Base-by-base conservation (phyloP, 2,113 vertebrate genomes). In the Forbesichthys papilliferus region DNA sequence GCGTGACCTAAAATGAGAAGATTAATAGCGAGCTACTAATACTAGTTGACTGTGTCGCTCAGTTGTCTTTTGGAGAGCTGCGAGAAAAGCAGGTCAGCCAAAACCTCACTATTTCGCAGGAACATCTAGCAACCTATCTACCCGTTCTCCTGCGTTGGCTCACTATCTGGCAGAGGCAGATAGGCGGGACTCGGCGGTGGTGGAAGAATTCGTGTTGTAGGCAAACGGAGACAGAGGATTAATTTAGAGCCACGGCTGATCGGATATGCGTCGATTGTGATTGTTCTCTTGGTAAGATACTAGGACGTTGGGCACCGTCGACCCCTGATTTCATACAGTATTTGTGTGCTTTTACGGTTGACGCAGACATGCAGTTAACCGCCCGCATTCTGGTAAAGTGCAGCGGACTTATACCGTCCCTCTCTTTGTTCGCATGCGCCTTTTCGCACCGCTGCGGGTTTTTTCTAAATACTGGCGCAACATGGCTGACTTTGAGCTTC, bases 391-490 rank as follows among this genome's bases (percentile, higher is more conserved):
- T 9, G 18, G 58, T 49, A 49, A 36, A 52, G 73, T 80, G 59
- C 66, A 70, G 67, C 71, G 61, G 71, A 85, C 48, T 16, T 36
- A 46, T 42, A 61, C 59, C 54, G n/a, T 74, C 74, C 64, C 72
- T 67, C 82, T 75, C 85, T 90, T 86, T 91, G 91, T 91, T 92
- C 87, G 79, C 66, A 72, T 88, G 83, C 80, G 86, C 89, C 82
- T 78, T 71, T 75, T 88, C 83, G 83, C 88, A 59, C 71, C 71
- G 80, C 78, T 92, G 91, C 91, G 88, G 92, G 81, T 88, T 92
- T 82, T 27, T 90, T 91, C 89, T 89, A 86, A 83, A 83, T 87
- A 90, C 68, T 84, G 88, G 85, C 84, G 87, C 89, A 91, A 94
- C 78, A 94, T 94, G 93, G 93, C 93, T 78, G 89, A 92, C 87